Conservation (phyloP, 2,888 invertebrate genomes). For the Callyntrura sp. region DNA sequence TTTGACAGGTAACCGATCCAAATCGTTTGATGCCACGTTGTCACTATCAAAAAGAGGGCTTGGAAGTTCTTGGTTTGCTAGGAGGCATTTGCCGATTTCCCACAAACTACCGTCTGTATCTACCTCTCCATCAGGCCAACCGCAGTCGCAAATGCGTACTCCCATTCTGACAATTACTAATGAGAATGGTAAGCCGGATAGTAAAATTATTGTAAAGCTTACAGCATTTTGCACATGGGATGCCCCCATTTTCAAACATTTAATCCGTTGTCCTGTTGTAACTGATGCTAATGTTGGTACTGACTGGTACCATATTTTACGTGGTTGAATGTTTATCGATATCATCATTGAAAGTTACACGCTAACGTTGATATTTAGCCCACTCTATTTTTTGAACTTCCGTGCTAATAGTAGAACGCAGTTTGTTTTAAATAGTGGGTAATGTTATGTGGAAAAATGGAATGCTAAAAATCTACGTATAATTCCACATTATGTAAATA, state of each 20-base stretch:
- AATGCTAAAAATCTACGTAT: too few species aligned
- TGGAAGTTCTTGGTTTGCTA: constrained; percentile 81
- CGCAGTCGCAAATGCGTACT: constrained; percentile 69
- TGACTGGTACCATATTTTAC: background rate
- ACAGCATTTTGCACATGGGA: background rate
- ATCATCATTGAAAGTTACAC: too few species aligned
- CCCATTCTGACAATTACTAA: constrained; percentile 83
- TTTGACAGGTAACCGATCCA: constrained; percentile 81
- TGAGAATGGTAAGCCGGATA: constrained; percentile 79
- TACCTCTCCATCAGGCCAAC: constrained; percentile 56
- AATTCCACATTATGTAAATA: too few species aligned
- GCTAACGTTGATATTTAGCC: too few species aligned
- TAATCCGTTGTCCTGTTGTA: background rate
- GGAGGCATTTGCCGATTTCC: constrained; percentile 83
- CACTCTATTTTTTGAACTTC: too few species aligned
- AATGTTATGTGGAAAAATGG: too few species aligned
- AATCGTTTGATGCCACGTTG: constrained; percentile 83
- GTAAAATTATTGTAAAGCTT: background rate
- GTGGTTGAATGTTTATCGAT: too few species aligned
- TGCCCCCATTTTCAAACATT: background rate
- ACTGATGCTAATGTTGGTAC: too few species aligned
- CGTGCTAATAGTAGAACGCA: too few species aligned
- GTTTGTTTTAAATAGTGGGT: too few species aligned
- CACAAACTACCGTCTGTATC: constrained; percentile 79
- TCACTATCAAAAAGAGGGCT: constrained; percentile 78